These are phyloP conservation scores for Dendrolimus kikuchii DNA, from an alignment of 1,140 invertebrate species.

Conservation along the genomic window DNA sequence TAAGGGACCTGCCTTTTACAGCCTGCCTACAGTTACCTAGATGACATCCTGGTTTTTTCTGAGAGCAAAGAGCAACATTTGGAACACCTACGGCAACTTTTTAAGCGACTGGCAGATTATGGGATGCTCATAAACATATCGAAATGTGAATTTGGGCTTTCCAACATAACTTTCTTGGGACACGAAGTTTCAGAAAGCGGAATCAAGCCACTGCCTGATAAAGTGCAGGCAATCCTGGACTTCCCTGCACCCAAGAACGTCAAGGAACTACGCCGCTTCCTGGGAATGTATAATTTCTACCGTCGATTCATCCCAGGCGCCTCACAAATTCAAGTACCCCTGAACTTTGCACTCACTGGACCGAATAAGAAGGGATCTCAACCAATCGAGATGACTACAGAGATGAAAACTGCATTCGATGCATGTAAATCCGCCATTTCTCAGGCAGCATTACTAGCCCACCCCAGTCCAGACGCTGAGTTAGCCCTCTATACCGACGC, in stretches of 20 bases:
- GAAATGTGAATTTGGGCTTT: not conserved
- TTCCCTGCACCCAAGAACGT: slow-evolving; percentile 1
- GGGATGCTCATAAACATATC: not conserved
- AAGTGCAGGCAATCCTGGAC: not conserved
- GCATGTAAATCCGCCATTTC: slow-evolving; percentile 1
- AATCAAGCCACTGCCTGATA: not conserved
- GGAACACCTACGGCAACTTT: no score
- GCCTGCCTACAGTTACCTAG: no score
- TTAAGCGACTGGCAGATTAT: no score
- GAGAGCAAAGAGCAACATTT: no score
- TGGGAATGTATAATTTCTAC: slow-evolving; percentile 3
- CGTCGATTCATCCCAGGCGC: slow-evolving; percentile 1
- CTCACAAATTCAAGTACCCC: not conserved
- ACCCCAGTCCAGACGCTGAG: not conserved
- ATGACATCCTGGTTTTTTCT: no score
- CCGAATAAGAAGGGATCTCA: not conserved
- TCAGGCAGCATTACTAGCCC: not conserved
- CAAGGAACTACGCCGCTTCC: slow-evolving; percentile 2
- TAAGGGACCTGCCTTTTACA: no score
- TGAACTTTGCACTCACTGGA: not conserved
- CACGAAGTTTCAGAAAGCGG: slow-evolving; percentile 1
- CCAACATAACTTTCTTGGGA: not conserved
- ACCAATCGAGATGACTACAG: not conserved
- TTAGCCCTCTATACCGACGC: slow-evolving; percentile 9
- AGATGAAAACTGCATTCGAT: slow-evolving; percentile 2